Evolutionary conservation across 2,888 invertebrate genomes (phyloP), one percentile per base, ranked within the genome.

Genomic region (Aleiodes leptofemur): DNA sequence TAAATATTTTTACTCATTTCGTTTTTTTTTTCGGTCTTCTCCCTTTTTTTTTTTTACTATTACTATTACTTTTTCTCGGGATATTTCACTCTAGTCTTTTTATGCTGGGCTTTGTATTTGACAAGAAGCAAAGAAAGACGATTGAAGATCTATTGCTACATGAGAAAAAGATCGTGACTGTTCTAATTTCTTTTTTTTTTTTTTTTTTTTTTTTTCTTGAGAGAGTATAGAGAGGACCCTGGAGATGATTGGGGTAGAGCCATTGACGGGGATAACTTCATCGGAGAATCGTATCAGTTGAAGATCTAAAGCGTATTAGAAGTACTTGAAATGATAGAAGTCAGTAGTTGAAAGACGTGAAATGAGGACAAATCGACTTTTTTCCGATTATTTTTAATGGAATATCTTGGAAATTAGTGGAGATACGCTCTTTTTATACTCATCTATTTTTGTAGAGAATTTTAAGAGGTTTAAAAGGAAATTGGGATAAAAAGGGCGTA

Each of bases 1-100:
- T 43, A 9, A 43, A 16, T 64, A 43, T 23, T 16, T 14, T 4
- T 76, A 75, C 77, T 76, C 72, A 66, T 78, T 78, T 79, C 78
- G n/a, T 79, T 79, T 73, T 72, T 75, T 76, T 66, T 74, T 77
- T 77, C 64, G 5, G 38, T 38, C 43, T 43, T 43, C 11, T 43
- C 23, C 23, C 23, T 23, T 23, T 2, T 23, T 23, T 2, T 23
- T 23, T 23, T 23, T 23, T 23, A 23, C 23, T 23, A 23, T 11
- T 43, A 1, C 1, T 11, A 7, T 8, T 8, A 43, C 43, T 43
- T 59, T 73, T 13, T 74, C 38, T 55, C 61, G 57, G 74, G 1
- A 7, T 3, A 31, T n/a, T 34, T 23, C 59, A 38, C 29, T 57
- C 43, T 38, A 38, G 7, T 50, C 9, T 55, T 55, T 64, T 50